These are phyloP conservation scores for Trachelus troglodyta DNA, from an alignment of 2,888 invertebrate genomes.

Conservation along the genomic window DNA sequence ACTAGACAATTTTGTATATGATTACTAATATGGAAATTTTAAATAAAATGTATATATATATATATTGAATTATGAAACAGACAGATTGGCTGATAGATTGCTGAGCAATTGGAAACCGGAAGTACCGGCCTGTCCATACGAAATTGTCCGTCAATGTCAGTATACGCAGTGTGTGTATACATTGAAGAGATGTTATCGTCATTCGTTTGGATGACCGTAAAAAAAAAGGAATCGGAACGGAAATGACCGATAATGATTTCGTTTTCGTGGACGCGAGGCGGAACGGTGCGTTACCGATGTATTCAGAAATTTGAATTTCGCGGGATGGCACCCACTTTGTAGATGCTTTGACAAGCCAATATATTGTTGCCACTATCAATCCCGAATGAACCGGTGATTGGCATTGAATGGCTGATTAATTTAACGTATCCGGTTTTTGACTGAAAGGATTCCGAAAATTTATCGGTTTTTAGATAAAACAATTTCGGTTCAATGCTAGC, in stretches of 20 bases:
- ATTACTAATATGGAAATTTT: neutral
- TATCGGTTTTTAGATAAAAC: neutral
- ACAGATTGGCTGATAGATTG: neutral
- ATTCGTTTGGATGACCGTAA: conserved; percentile 10
- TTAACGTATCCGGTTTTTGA: neutral
- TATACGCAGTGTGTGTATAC: neutral
- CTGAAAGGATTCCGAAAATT: neutral
- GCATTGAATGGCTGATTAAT: neutral
- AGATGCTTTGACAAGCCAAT: conserved; percentile 45
- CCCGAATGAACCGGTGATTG: conserved; percentile 31
- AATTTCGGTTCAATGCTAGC: neutral
- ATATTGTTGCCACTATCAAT: conserved; percentile 47
- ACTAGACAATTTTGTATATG: neutral
- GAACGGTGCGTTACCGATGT: conserved; percentile 29
- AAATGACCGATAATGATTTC: conserved; percentile 20
- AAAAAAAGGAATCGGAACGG: conserved; percentile 18
- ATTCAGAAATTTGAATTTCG: conserved; percentile 17
- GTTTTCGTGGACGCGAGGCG: conserved; percentile 28
- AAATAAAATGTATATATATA: neutral
- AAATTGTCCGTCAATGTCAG: neutral
- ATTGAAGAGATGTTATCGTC: conserved; percentile 16
- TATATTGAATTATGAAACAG: neutral
- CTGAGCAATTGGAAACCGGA: neutral
- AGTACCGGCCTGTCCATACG: neutral
- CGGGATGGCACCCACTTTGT: conserved; percentile 11